Base-by-base conservation (phyloP, 1,140 invertebrate species). In the Muscidifurax raptorellus region DNA sequence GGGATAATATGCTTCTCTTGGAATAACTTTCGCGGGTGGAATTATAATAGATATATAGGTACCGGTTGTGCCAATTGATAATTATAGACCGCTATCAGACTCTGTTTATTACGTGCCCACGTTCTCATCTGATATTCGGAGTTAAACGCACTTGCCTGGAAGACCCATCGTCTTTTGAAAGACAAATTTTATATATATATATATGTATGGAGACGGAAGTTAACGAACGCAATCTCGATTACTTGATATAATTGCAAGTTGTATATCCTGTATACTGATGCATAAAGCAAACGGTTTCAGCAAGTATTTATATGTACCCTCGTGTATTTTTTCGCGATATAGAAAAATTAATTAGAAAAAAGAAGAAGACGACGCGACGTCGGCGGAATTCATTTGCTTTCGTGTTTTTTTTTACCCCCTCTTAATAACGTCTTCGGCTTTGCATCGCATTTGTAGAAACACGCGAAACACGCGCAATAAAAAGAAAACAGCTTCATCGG, bases 321-420 rank as follows among this genome's bases (percentile, higher is more conserved):
- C 40, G 18, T 2, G 15, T 59, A 18, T 59, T 18, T 22, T 18
- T 22, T 59, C 22, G 2, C 25, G 36, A 2, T 18, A 30, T 59
- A 78, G 28, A 78, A 52, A 76, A 76, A 44, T 59, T 27, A 78
- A 78, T 78, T 59, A 28, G 30, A 59, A 78, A 59, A 64, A 30
- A 78, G 52, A 25, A 30, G 44, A 52, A 52, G 47, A n/a, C 40
- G 9, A 15, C 18, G 25, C 52, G 2, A 6, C 52, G 5, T 4
- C 9, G 36, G 10, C 18, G 22, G 52, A 59, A 59, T 59, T 59
- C 52, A 59, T n/a, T 59, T 59, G 52, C 52, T 18, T 59, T 18
- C 15, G 52, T 22, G 6, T 0, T 30, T 32, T 78, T 78, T n/a
- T n/a, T n/a, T n/a, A n/a, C n/a, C n/a, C 28, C 27, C 5, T 30